These are phyloP conservation scores for Rhabdomys dilectus DNA, from an alignment of 2,113 vertebrate species.

Conservation along the genomic window DNA sequence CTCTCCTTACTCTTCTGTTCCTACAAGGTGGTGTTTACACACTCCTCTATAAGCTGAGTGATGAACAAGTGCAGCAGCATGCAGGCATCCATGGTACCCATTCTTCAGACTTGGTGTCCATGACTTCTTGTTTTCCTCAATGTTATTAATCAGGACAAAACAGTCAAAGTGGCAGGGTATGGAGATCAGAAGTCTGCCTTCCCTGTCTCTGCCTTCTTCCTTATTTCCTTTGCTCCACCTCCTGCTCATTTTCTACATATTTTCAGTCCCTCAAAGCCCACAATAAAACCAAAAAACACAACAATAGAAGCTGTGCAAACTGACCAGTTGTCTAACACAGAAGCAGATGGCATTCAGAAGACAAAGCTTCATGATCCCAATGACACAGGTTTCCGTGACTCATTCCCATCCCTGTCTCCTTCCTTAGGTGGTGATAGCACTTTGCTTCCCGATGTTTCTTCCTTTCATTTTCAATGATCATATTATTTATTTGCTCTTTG, in stretches of 20 bases:
- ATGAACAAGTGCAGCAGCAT: not conserved
- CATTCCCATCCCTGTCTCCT: rapidly evolving
- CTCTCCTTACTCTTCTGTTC: not conserved
- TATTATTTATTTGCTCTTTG: not conserved
- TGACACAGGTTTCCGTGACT: not conserved
- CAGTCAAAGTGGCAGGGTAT: not conserved
- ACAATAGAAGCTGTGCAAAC: not conserved
- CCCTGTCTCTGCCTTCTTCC: not conserved
- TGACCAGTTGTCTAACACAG: not conserved
- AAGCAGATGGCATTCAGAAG: not conserved
- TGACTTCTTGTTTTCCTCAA: not conserved
- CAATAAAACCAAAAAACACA: not conserved
- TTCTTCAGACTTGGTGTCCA: not conserved
- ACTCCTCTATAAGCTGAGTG: not conserved
- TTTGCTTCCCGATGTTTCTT: not conserved
- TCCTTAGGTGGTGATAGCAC: rapidly evolving
- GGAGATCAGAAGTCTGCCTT: not conserved
- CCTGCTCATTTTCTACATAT: not conserved
- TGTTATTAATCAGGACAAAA: not conserved
- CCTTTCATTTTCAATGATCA: not conserved
- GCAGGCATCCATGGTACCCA: not conserved
- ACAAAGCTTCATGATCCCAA: not conserved
- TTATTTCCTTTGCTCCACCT: not conserved
- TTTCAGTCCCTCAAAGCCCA: not conserved
- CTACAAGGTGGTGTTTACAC: not conserved